Percentiles rank a stretch among this genome's conserved stretches.
Evolutionary conservation across 2,113 vertebrate genomes (phyloP).

Genomic region (Saguinus imperator): DNA sequence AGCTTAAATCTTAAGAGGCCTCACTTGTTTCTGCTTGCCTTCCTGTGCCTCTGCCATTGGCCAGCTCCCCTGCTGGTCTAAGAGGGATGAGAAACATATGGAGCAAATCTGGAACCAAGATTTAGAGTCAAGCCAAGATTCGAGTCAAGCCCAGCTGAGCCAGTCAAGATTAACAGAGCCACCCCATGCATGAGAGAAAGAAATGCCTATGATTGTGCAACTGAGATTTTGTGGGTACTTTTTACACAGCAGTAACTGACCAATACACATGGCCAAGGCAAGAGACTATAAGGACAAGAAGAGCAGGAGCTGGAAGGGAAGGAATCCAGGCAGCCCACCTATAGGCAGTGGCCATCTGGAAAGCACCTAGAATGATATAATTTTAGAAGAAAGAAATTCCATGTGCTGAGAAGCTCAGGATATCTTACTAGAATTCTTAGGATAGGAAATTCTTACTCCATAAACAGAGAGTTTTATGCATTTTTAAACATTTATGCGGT

Average conservation of each 20-base stretch:
- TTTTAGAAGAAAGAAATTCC: not conserved
- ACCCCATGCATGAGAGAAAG: not conserved
- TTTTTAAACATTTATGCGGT: conserved; percentile 41
- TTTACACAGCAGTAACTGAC: conserved; percentile 43
- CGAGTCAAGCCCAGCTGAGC: not conserved
- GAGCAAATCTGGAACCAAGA: not conserved
- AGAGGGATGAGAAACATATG: not conserved
- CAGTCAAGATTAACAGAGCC: not conserved
- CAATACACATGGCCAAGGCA: not conserved
- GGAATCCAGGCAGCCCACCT: not conserved
- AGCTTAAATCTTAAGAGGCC: not conserved
- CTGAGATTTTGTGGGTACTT: not conserved
- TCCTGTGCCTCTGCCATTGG: not conserved
- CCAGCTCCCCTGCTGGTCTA: not conserved
- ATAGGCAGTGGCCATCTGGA: not conserved
- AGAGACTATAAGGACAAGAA: not conserved
- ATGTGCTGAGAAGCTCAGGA: not conserved
- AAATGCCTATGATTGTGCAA: not conserved
- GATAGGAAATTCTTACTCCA: not conserved
- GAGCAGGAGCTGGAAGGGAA: not conserved
- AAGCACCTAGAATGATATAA: not conserved
- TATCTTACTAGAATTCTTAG: conserved; percentile 43
- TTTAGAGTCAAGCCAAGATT: not conserved
- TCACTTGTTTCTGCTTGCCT: not conserved
- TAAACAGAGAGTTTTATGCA: not conserved